Evolutionary conservation across 2,113 vertebrate genomes (phyloP).

Genomic region (Thomomys bottae): DNA sequence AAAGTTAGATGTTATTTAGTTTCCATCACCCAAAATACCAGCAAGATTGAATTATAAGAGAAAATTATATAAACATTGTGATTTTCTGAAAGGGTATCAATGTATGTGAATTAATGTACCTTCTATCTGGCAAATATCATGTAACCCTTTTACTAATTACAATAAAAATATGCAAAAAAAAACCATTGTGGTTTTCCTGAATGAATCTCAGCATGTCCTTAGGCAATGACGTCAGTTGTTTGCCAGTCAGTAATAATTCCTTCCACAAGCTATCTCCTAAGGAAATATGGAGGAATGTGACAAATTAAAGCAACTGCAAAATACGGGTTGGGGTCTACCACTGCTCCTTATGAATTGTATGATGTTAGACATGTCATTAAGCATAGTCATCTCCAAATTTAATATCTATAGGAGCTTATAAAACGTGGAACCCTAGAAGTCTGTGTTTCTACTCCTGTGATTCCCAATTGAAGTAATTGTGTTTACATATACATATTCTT

Average conservation of each 20-base stretch:
- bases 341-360: not conserved
- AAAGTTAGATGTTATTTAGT: not conserved
- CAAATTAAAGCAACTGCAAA: not conserved
- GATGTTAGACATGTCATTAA: not conserved
- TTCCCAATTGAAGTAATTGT: not conserved
- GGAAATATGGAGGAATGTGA: not conserved
- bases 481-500: not conserved
- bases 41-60: not conserved
- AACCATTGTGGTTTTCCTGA: conserved; percentile 8
- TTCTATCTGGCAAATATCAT: too few species aligned
- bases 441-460: not conserved
- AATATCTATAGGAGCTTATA: not conserved
- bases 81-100: too few species aligned
- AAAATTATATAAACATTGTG: conserved; percentile 9
- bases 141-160: too few species aligned
- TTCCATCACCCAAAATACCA: conserved; percentile 13
- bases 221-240: not conserved
- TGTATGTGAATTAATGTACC: too few species aligned
- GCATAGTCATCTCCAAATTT: not conserved
- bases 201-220: not conserved
- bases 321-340: not conserved
- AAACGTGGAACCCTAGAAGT: not conserved
- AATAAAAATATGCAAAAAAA: too few species aligned
- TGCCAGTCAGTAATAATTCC: not conserved
- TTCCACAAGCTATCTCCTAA: not conserved